Evolutionary conservation across 1,140 invertebrate genomes (phyloP).

Genomic region (Scaptomyza montana): DNA sequence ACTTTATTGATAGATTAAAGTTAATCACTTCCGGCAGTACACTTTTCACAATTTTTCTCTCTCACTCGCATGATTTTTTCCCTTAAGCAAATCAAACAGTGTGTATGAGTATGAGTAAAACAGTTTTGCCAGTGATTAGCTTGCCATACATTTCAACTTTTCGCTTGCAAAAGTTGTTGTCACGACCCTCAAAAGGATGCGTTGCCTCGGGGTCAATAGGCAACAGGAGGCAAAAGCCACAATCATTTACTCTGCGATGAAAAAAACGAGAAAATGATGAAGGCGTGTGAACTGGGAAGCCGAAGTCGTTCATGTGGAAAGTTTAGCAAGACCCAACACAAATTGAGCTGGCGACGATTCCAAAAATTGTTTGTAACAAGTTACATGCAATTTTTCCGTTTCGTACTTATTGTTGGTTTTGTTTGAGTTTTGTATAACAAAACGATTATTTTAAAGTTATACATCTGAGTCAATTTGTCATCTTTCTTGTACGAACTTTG

Average conservation of each 20-base stretch:
- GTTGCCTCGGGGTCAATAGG: conserved; percentile 51
- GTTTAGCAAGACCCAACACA: conserved; percentile 40
- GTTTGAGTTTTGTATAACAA: conserved; percentile 13
- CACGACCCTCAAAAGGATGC: conserved; percentile 64
- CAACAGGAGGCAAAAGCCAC: conserved; percentile 14
- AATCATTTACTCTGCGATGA: neutral
- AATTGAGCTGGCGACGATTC: conserved; percentile 29
- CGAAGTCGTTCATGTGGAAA: conserved; percentile 59
- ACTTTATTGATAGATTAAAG: conserved; percentile 67
- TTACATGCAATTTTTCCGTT: conserved; percentile 20
- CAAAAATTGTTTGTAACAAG: conserved; percentile 38
- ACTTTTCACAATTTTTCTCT: conserved; percentile 15
- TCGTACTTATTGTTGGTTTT: conserved; percentile 1
- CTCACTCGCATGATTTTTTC: neutral
- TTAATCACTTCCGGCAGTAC: conserved; percentile 63
- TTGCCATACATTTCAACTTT: conserved; percentile 58
- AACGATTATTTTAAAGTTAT: conserved; percentile 21
- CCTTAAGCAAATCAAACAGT: neutral
- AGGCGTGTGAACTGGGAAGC: conserved; percentile 50
- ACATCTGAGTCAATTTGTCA: conserved; percentile 23
- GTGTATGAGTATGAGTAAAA: conserved; percentile 14
- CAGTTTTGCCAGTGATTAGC: conserved; percentile 64
- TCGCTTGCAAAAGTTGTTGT: conserved; percentile 44
- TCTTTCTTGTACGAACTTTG: neutral
- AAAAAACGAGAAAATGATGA: conserved; percentile 24